Evolutionary conservation across 35 echinoderm and acorn worm species (phyloP).

Genomic region (Diadema setosum): DNA sequence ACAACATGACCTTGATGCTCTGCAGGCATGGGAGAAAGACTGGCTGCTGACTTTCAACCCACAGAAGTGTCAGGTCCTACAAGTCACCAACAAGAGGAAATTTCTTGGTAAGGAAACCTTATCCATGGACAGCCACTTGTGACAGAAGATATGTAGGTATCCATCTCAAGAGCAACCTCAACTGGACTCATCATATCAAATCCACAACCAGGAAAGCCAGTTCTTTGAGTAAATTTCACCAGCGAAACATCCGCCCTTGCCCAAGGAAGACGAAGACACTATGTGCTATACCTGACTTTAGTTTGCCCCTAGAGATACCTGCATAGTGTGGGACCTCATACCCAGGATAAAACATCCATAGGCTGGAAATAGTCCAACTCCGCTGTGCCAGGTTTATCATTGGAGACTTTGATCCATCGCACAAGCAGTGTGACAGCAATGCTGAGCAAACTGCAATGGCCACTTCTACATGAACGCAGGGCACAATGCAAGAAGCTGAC

Average conservation of each 20-base stretch:
- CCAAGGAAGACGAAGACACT: background rate
- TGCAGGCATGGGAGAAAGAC: slow-evolving; percentile 8
- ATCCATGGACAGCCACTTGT: background rate
- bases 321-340: background rate
- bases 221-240: background rate
- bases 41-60: slow-evolving; percentile 40
- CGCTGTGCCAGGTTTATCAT: no score
- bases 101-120: background rate
- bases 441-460: slow-evolving; percentile 20
- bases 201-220: background rate
- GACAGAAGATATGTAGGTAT: background rate
- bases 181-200: background rate
- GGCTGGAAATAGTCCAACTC: slow-evolving; percentile 3
- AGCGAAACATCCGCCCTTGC: background rate
- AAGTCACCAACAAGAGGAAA: background rate
- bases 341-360: background rate
- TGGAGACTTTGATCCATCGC: background rate
- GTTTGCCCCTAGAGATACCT: no score
- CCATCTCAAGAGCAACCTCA: background rate
- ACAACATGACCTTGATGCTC: slow-evolving; percentile 3
- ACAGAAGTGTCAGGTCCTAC: slow-evolving; percentile 9
- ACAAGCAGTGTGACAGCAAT: slow-evolving; percentile 24
- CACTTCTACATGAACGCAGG: background rate
- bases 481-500: background rate
- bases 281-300: no score